These are phyloP conservation scores for Drosophila pseudotalamancana DNA, from an alignment of 2,888 invertebrate genomes.

Conservation along the genomic window DNA sequence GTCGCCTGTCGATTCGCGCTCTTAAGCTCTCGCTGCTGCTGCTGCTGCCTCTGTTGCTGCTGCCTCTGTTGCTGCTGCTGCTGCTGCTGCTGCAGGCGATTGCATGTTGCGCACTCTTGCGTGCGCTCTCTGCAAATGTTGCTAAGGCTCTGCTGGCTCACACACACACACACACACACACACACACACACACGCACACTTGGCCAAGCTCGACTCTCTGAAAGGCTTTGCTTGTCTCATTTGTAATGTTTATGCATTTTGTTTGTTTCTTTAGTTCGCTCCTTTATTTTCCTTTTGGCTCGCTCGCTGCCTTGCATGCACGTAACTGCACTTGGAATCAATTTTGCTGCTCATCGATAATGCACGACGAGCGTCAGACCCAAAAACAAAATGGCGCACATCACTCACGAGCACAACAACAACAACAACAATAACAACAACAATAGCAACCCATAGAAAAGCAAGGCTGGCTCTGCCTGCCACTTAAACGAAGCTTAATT, in stretches of 20 bases:
- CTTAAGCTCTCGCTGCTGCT: conserved; percentile 34
- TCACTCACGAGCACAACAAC: conserved; percentile 40
- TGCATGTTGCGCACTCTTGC: conserved; percentile 52
- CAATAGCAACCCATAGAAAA: no score
- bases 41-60: conserved; percentile 4
- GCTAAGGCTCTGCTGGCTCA: conserved; percentile 34
- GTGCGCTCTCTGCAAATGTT: conserved; percentile 53
- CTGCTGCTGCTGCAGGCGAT: conserved; percentile 36
- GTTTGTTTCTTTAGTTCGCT: not conserved
- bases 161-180: conserved; percentile 17
- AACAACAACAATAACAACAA: conserved; percentile 3
- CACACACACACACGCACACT: not conserved
- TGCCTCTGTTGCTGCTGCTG: conserved; percentile 9
- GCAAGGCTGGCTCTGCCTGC: conserved; percentile 17
- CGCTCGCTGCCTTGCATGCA: conserved; percentile 54
- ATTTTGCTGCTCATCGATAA: conserved; percentile 75
- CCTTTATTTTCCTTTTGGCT: not conserved
- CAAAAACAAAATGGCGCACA: conserved; percentile 72
- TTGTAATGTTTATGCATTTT: conserved; percentile 51
- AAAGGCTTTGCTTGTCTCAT: conserved; percentile 58
- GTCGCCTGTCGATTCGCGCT: conserved; percentile 14
- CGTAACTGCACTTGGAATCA: conserved; percentile 75
- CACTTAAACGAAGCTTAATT: conserved; percentile 64
- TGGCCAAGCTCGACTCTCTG: no score
- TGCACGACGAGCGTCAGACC: conserved; percentile 52